Base-by-base conservation (phyloP, 2,797 vertebrate genomes). In the Orientallactaga sibirica region DNA sequence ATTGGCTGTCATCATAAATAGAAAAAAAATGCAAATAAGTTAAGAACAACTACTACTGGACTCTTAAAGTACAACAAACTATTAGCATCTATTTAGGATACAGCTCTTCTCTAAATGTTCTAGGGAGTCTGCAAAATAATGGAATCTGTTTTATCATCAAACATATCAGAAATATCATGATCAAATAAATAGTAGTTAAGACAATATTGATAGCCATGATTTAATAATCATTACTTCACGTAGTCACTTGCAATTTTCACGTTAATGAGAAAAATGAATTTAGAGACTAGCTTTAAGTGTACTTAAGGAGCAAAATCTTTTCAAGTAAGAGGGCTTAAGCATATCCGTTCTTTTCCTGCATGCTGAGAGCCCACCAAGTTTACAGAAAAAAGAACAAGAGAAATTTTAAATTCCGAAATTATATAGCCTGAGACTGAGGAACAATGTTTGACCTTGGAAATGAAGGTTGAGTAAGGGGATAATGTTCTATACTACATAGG, bases 391-490 rank as follows among this genome's bases (percentile, higher is more conserved):
- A 61, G 85, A 18, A 43, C 2, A 62, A 93, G 12, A 87, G 25
- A 89, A 86, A 75, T 89, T 78, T 78, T 93, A 88, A 94, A 90
- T 91, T 88, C 37, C 93, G 41, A 68, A 81, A 90, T 43, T 61
- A 24, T 24, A 95, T 61, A 92, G 20, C 55, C 19, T 94, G 61
- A 80, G 43, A 83, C 6, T 87, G 18, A 79, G n/a, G 33, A 88
- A 88, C 74, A 93, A 43, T 76, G 87, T 88, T 81, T 91, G 94
- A 92, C 43, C n/a, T 92, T 22, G 79, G 70, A 94, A 95, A 83
- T 87, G 64, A 87, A 3, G 24, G 29, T 7, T 92, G 18, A 90
- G 83, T 79, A 75, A 92, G 25, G 62, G 9, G 27, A 68, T 62
- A 83, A 82, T 81, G 78, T 15, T 91, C 55, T 79, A 78, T 48